phyloP scores from a whole-genome alignment of 2,888 invertebrate species.

The Leptinotarsa tumamoca region DNA sequence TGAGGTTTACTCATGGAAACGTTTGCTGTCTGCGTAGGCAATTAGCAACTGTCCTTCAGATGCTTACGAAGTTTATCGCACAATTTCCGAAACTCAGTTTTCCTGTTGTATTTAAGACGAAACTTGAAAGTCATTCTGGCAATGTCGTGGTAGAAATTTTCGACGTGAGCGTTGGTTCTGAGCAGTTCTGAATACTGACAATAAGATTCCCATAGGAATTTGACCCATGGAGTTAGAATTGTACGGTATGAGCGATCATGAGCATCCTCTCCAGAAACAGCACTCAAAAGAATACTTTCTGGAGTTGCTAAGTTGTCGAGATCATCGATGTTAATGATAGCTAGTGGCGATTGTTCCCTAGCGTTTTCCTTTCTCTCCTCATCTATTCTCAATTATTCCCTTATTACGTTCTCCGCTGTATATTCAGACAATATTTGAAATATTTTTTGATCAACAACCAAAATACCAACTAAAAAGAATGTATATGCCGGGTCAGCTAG shows the following conservation, averaged over 20 bases:
- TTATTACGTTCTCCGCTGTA: conserved; percentile 88
- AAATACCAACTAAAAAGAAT: too few relatives aligned
- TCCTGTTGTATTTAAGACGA: conserved; percentile 95
- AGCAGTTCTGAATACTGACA: conserved; percentile 97
- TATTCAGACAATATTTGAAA: too few relatives aligned
- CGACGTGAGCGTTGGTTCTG: conserved; percentile 96
- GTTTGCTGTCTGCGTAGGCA: conserved; percentile 86
- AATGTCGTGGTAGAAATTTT: conserved; percentile 97
- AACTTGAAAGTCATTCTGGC: conserved; percentile 98
- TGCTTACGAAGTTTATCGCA: conserved; percentile 98
- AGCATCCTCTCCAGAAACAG: conserved; percentile 98
- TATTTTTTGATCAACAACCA: too few relatives aligned
- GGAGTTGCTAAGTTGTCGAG: conserved; percentile 97
- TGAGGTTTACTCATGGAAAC: conserved; percentile 90
- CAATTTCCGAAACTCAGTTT: conserved; percentile 98
- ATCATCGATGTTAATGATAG: conserved; percentile 97
- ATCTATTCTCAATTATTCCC: conserved; percentile 94
- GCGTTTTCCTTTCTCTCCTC: conserved; percentile 97
- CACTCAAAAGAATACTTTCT: conserved; percentile 88
- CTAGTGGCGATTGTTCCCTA: conserved; percentile 91
- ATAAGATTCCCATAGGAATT: conserved; percentile 99
- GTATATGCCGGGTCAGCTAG: too few relatives aligned
- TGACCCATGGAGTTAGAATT: conserved; percentile 98
- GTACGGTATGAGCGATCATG: conserved; percentile 98
- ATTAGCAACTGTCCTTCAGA: conserved; percentile 95